Conservation (phyloP, 2,888 invertebrate species). For the Noctua fimbriata region DNA sequence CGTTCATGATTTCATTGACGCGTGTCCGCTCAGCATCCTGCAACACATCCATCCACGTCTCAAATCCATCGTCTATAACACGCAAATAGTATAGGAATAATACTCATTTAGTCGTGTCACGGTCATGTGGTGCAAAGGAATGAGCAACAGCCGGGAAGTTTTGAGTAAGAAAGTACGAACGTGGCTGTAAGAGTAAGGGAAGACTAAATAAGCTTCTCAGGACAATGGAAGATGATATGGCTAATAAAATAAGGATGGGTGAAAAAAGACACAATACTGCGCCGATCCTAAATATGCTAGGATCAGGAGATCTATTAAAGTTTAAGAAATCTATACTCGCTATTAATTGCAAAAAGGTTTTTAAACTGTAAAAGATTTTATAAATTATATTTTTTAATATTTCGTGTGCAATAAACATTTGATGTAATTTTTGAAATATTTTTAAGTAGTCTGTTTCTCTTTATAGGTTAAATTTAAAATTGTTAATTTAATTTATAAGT, state of each 20-base stretch:
- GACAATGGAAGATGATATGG: not conserved
- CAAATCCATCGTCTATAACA: not conserved
- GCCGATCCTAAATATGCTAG: not conserved
- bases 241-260: not conserved
- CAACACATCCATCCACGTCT: constrained; percentile 18
- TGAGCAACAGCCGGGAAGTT: not conserved
- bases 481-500: too few relatives aligned
- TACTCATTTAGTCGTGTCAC: not conserved
- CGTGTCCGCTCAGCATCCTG: constrained; percentile 84
- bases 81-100: not conserved
- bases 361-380: too few relatives aligned
- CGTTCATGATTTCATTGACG: constrained; percentile 79
- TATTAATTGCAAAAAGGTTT: too few relatives aligned
- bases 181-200: not conserved
- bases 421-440: too few relatives aligned
- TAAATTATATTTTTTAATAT: too few relatives aligned
- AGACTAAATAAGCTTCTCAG: not conserved
- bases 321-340: too few relatives aligned
- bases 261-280: not conserved
- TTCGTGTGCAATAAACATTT: too few relatives aligned
- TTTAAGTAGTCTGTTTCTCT: too few relatives aligned
- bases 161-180: not conserved
- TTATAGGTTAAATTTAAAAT: too few relatives aligned
- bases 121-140: not conserved
- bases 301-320: too few relatives aligned